Evolutionary conservation across 2,797 vertebrate species (phyloP).

Genomic region (Dendrocincla fuliginosa): DNA sequence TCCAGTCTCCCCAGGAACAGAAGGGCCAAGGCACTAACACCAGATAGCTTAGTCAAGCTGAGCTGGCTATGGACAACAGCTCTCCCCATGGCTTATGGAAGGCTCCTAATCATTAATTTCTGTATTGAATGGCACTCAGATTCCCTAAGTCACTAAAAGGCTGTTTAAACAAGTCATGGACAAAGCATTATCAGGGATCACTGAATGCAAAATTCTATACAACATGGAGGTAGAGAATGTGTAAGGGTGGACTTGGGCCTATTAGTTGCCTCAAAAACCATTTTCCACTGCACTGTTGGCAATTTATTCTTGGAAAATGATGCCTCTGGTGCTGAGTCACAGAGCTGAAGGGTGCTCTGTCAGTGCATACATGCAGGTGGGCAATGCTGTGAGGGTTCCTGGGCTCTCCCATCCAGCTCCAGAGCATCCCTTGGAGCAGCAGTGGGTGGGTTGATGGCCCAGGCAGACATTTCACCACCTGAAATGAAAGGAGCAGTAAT

Average conservation of each 20-base stretch:
- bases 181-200: not conserved
- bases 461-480: not conserved
- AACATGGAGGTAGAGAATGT: fast-evolving
- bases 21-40: not conserved
- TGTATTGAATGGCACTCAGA: not conserved
- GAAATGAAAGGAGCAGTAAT: not conserved
- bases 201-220: not conserved
- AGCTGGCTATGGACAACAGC: not conserved
- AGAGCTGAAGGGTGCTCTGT: not conserved
- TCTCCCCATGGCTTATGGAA: not conserved
- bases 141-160: not conserved
- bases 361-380: fast-evolving
- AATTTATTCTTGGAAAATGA: not conserved
- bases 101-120: not conserved
- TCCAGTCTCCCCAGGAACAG: not conserved
- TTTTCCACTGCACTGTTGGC: not conserved
- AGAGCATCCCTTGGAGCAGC: not conserved
- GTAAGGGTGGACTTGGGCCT: not conserved
- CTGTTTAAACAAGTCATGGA: not conserved
- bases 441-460: not conserved
- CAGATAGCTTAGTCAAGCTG: not conserved
- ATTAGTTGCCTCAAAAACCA: not conserved
- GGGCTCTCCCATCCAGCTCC: not conserved
- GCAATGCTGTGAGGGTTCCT: not conserved
- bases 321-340: not conserved